phyloP scores from a whole-genome alignment of 2,888 invertebrate species.

The Branchellion lobata region DNA sequence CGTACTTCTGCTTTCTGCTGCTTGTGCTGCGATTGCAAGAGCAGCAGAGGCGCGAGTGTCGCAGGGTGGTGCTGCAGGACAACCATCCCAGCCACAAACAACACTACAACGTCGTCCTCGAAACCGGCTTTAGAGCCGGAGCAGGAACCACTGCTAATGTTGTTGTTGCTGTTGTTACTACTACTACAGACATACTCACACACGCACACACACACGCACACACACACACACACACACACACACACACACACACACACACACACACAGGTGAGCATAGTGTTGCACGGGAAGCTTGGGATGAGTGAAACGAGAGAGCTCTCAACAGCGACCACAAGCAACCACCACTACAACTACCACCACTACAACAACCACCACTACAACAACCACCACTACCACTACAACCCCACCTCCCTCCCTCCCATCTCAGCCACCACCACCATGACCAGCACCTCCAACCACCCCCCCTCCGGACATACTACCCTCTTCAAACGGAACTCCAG shows the following conservation, averaged over 20 bases:
- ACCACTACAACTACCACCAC: background rate
- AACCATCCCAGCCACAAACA: conserved; percentile 58
- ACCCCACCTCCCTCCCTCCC: background rate
- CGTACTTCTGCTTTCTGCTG: conserved; percentile 56
- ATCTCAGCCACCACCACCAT: background rate
- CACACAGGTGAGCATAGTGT: conserved; percentile 61
- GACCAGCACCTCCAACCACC: background rate
- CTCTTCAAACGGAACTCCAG: conserved; percentile 61
- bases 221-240: conserved; percentile 23
- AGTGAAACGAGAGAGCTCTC: conserved; percentile 62
- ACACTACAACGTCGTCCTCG: conserved; percentile 59
- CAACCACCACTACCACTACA: background rate
- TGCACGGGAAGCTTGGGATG: conserved; percentile 63
- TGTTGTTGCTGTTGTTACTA: background rate
- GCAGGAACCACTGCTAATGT: conserved; percentile 62
- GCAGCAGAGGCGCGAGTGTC: conserved; percentile 55
- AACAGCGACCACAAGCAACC: background rate
- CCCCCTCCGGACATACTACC: conserved; percentile 51
- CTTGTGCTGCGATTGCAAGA: conserved; percentile 55
- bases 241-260: conserved; percentile 24
- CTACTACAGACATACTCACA: no score
- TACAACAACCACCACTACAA: background rate
- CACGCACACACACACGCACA: no score
- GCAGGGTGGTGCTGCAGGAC: conserved; percentile 57
- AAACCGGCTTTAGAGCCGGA: conserved; percentile 59